These are phyloP conservation scores for Eclectus roratus DNA, from an alignment of 2,113 vertebrate species.

Conservation along the genomic window DNA sequence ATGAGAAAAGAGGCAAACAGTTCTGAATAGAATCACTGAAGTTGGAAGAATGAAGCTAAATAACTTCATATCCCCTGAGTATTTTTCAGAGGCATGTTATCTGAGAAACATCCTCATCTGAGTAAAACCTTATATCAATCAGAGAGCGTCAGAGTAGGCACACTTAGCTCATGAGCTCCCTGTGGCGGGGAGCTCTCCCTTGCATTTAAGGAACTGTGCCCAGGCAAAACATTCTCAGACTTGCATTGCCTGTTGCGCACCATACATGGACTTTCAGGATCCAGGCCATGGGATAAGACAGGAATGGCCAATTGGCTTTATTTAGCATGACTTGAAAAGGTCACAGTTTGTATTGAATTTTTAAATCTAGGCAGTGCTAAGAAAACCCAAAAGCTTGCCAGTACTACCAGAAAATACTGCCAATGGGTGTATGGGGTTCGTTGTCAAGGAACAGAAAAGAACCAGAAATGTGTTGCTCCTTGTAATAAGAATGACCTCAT, in stretches of 20 bases:
- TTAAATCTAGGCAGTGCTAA: constrained; percentile 46
- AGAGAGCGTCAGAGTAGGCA: neutral
- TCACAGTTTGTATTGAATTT: constrained; percentile 26
- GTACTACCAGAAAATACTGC: constrained; percentile 55
- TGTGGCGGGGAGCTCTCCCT: neutral
- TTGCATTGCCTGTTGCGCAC: neutral
- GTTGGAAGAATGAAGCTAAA: neutral
- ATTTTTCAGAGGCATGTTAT: neutral
- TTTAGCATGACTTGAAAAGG: constrained; percentile 44
- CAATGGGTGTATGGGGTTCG: constrained; percentile 1
- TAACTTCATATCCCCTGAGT: neutral
- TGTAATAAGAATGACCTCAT: constrained; percentile 52
- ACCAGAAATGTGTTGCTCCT: constrained; percentile 44
- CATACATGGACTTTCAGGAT: constrained; percentile 56
- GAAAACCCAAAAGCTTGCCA: constrained; percentile 35
- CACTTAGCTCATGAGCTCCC: neutral
- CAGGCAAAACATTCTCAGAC: neutral
- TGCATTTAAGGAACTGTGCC: neutral
- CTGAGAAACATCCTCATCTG: neutral
- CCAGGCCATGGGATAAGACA: neutral
- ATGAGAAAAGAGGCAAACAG: neutral
- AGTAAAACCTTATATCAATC: neutral
- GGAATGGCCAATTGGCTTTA: constrained; percentile 42
- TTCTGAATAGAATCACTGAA: neutral
- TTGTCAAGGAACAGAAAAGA: constrained; percentile 49